Evolutionary conservation across 2,797 vertebrate species (phyloP), one percentile per base, ranked within the genome.

Genomic region (Carapus acus): DNA sequence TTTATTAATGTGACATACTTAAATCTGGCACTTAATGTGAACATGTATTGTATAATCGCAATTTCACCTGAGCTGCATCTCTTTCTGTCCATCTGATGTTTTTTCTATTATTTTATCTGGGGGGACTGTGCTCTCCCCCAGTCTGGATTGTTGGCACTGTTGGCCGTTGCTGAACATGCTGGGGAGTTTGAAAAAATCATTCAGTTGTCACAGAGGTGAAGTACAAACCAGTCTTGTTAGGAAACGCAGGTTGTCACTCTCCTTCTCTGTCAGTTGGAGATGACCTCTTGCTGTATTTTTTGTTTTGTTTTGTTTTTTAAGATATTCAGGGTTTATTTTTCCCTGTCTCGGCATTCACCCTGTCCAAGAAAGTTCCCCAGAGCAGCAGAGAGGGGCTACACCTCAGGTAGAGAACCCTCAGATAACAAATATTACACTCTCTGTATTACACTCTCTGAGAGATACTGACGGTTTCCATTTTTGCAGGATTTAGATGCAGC

Each of bases 321-420:
- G 96, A 41, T 94, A 92, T 60, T 76, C 85, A 9, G 90, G 88
- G 13, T 93, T 94, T 64, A 79, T 97, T 23, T 80, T 90, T 50
- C 91, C 94, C 0, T 96, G 93, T 58, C 78, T 98, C 44, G 96
- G 95, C 49, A 85, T 99, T 54, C 95, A 98, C 51, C 94, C 96
- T 2, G 83, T 99, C 34, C 96, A 98, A 39, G 88, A 83, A 11
- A 58, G 75, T 51, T 83, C 83, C 5, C 65, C 84, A 1, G 85
- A 79, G 49, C 78, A 86, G 17, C 91, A 88, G 61, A 90, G 91
- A 51, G 86, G 91, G 1, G 93, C 85, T 8, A 75, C 83, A 39
- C 58, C 87, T 18, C 79, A 93, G 93, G 94, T 98, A 80, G 16
- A 29, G 12, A 49, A 40, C 27, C 11, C 11, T 6, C 11, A 29